Base-by-base conservation (phyloP, 2,888 invertebrate genomes). In the Hybos culiciformis region DNA sequence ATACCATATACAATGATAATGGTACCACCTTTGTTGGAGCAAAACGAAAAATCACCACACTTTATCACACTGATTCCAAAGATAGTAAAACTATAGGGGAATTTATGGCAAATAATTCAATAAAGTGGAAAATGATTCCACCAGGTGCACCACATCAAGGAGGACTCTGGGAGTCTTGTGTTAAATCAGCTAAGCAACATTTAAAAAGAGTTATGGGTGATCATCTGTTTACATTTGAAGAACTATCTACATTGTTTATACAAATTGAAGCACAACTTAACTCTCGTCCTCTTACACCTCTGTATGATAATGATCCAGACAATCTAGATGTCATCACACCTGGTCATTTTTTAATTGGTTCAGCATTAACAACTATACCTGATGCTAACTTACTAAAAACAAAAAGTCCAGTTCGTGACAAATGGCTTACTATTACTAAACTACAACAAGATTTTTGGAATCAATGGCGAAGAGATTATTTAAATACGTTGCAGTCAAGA, bases 131-230 rank as follows among this genome's bases (percentile, higher is more conserved):
- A 24, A 24, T 24, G 6, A 24, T 24, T 8, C 55, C 56, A 4
- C 53, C 56, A 3, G 29, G 37, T 11, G 45, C 54, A 8, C 53
- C 56, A 2, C 54, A 58, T 42, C 53, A 53, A 38, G 55, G 57
- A 5, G 56, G 56, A 6, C 32, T 56, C 6, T 57, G 55, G 54
- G 58, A 59, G 42, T 49, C 54, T 5, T 51, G 50, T 9, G 52
- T 58, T 3, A 54, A 54, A 40, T 49, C 50, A 2, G 46, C 52
- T 9, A 60, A 58, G 42, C 44, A 40, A 42, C 57, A 56, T 39
- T 39, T 58, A 6, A 44, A 47, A 17, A 41, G 52, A 15, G 44
- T 52, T 3, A 37, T 55, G 7, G 53, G 54, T 9, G 43, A 48
- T 11, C 12, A 32, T 11, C 45, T 31, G 12, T 40, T 56, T 11